Evolutionary conservation across 2,113 vertebrate genomes (phyloP).

Genomic region (Tragelaphus buxtoni): DNA sequence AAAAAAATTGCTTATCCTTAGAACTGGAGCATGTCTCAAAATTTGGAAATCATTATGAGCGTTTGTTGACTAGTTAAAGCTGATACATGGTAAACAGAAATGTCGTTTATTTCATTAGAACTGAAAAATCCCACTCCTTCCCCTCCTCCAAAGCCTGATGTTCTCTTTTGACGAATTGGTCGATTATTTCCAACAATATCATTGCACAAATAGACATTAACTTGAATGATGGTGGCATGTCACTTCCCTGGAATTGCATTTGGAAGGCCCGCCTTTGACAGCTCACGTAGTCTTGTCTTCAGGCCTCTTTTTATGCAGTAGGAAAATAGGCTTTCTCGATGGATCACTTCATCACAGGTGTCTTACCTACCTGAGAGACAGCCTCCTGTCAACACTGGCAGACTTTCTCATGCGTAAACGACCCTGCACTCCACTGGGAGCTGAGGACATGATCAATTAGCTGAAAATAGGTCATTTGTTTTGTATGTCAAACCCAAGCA

Average conservation of each 20-base stretch:
- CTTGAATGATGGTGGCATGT: neutral
- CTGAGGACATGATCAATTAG: neutral
- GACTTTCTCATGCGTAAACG: neutral
- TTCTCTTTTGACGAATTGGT: neutral
- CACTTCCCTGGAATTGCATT: neutral
- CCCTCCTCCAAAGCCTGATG: neutral
- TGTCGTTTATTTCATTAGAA: neutral
- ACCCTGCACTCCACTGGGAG: neutral
- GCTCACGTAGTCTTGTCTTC: no score
- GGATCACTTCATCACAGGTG: neutral
- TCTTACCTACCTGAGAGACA: neutral
- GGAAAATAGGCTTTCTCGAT: neutral
- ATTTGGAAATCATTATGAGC: neutral
- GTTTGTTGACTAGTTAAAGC: neutral
- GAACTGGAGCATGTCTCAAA: neutral
- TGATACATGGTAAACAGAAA: neutral
- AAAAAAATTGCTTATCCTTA: neutral
- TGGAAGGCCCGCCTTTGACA: neutral
- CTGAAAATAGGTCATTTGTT: neutral
- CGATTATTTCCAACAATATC: slow-evolving; percentile 22
- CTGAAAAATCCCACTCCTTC: neutral
- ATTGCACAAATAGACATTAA: neutral
- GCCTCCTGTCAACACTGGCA: neutral
- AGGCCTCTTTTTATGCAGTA: neutral
- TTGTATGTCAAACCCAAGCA: neutral